Conservation (phyloP, 2,797 vertebrate species). For the Danionella dracula region DNA sequence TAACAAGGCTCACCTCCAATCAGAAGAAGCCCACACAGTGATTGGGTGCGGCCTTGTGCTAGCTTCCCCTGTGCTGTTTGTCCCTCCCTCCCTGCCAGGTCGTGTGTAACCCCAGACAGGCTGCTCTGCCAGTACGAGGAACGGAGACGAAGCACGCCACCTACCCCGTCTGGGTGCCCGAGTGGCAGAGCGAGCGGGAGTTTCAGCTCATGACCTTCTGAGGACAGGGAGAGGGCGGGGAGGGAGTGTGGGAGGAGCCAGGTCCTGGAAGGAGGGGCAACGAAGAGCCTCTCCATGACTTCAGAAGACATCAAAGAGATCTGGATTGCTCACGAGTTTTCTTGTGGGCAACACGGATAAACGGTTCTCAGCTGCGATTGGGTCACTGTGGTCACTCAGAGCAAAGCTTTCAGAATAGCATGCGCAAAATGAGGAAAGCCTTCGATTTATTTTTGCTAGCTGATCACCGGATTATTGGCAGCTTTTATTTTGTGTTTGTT, state of each 20-base stretch:
- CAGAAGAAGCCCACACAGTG: slow-evolving; percentile 51
- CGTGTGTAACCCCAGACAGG: slow-evolving; percentile 80
- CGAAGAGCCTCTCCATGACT: background rate
- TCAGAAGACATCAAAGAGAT: background rate
- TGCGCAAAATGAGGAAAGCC: slow-evolving; percentile 17
- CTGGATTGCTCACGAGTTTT: background rate
- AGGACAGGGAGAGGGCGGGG: slow-evolving; percentile 56
- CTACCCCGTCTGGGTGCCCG: slow-evolving; percentile 81
- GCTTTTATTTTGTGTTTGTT: too few relatives aligned
- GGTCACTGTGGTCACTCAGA: background rate
- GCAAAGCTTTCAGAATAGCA: slow-evolving; percentile 8
- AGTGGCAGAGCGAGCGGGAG: slow-evolving; percentile 78
- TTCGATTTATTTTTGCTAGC: slow-evolving; percentile 6
- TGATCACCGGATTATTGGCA: background rate
- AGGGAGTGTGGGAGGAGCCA: slow-evolving; percentile 22
- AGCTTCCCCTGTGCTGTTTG: slow-evolving; percentile 77
- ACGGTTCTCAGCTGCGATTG: slow-evolving; percentile 9
- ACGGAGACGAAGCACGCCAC: slow-evolving; percentile 81
- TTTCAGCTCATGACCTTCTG: slow-evolving; percentile 85
- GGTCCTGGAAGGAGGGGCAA: background rate
- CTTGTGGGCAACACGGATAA: background rate
- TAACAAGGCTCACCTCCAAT: slow-evolving; percentile 17
- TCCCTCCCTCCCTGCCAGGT: slow-evolving; percentile 78
- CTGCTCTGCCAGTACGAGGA: slow-evolving; percentile 72
- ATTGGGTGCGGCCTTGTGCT: slow-evolving; percentile 64